Evolutionary conservation across 2,113 vertebrate species (phyloP).

Genomic region (Epinephelus fuscoguttatus): DNA sequence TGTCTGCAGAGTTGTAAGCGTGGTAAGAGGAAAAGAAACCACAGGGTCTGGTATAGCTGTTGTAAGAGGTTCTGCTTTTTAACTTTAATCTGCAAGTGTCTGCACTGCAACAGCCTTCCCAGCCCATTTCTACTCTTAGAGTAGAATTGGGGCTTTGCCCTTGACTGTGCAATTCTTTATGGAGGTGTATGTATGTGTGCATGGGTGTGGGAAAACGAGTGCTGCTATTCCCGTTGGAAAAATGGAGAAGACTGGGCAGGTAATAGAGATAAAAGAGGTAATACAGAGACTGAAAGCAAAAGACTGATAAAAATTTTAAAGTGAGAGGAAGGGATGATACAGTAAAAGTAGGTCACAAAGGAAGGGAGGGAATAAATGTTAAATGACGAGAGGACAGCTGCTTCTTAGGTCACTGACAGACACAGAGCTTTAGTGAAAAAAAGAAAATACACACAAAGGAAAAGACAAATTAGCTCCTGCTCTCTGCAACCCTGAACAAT

Average conservation of each 20-base stretch:
- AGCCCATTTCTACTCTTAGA: slow-evolving; percentile 38
- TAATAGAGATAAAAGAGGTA: slow-evolving; percentile 42
- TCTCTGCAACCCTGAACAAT: slow-evolving; percentile 7
- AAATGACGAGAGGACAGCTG: slow-evolving; percentile 62
- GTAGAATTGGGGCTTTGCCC: slow-evolving; percentile 49
- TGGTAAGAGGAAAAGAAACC: slow-evolving; percentile 15
- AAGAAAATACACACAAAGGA: slow-evolving; percentile 30
- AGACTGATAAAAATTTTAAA: slow-evolving; percentile 25
- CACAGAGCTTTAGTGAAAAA: neutral
- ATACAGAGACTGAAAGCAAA: slow-evolving; percentile 32
- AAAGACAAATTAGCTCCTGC: slow-evolving; percentile 36
- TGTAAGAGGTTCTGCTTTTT: slow-evolving; percentile 39
- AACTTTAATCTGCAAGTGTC: slow-evolving; percentile 43
- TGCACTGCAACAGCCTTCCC: slow-evolving; percentile 29
- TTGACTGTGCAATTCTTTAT: slow-evolving; percentile 41
- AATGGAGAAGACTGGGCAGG: slow-evolving; percentile 15
- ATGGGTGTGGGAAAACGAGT: slow-evolving; percentile 24
- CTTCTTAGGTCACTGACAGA: slow-evolving; percentile 59
- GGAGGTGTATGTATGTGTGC: slow-evolving; percentile 14
- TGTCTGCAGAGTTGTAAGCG: slow-evolving; percentile 10
- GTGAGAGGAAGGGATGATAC: slow-evolving; percentile 14
- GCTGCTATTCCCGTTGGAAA: slow-evolving; percentile 24
- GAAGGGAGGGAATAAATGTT: slow-evolving; percentile 41
- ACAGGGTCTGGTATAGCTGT: slow-evolving; percentile 19
- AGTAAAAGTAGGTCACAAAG: slow-evolving; percentile 55